phyloP scores from a whole-genome alignment of 2,113 vertebrate genomes.

The Piprites chloris region DNA sequence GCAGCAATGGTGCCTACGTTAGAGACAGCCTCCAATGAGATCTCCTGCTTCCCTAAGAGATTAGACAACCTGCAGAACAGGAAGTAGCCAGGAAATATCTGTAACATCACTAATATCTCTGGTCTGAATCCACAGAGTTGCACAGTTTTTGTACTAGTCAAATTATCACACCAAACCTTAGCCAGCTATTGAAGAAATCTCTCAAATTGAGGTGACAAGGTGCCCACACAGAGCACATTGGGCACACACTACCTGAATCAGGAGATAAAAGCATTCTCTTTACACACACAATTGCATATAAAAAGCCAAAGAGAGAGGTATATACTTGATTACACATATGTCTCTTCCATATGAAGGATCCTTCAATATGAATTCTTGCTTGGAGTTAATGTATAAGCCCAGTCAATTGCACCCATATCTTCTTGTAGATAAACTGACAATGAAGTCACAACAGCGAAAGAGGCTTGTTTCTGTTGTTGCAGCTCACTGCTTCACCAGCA shows the following conservation, averaged over 20 bases:
- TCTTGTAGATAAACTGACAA: neutral
- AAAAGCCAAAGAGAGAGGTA: neutral
- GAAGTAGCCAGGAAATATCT: neutral
- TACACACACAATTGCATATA: neutral
- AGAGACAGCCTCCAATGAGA: neutral
- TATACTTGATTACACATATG: neutral
- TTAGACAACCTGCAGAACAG: neutral
- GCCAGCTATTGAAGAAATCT: neutral
- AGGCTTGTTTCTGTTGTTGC: neutral
- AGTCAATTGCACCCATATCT: neutral
- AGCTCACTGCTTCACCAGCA: neutral
- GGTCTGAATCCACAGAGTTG: neutral
- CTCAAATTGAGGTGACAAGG: neutral
- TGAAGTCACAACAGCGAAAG: neutral
- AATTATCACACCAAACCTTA: neutral
- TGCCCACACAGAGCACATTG: neutral
- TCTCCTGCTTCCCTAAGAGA: neutral
- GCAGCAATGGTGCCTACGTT: fast-evolving
- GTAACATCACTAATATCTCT: neutral
- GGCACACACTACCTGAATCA: neutral
- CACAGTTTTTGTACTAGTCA: neutral
- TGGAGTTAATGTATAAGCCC: neutral
- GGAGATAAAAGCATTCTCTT: neutral
- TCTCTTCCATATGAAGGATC: neutral
- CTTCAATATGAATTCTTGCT: neutral